Base-by-base conservation (phyloP, 1,140 invertebrate species). In the Chironomus striatipennis region DNA sequence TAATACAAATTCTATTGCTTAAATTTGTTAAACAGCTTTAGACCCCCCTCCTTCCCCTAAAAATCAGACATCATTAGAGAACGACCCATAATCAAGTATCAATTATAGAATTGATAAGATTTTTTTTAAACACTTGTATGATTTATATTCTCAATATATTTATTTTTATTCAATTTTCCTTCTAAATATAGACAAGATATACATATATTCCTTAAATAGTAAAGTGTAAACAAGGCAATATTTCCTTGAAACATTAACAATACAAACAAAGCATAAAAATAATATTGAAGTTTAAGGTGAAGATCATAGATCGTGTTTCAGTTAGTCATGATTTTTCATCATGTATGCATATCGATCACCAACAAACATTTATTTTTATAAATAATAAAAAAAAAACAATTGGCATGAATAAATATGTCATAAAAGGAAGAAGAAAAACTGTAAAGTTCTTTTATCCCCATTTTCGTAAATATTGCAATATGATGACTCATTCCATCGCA, bases 221-320 rank as follows among this genome's bases (percentile, higher is more conserved):
- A 34, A 34, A 34, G 24, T 34, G 24, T 34, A 34, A 34, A 5
- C 24, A 34, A 34, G 24, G 24, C 12, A 12, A 57, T 57, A n/a
- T 47, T 57, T 57, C 47, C 47, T 57, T 57, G 47, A 57, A 57
- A 57, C 12, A 12, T 57, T 57, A 10, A 10, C 24, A 34, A 34
- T 47, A 47, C 47, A 57, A 10, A 57, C 47, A 57, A 12, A n/a
- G 12, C 4, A 47, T 15, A 47, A 47, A 57, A n/a, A 57, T n/a
- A 57, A 57, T 57, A 57, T 57, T 57, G 47, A 57, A 57, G 47
- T 57, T 57, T 57, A 57, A 57, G 47, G 47, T 57, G 12, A 57
- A 57, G 47, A 57, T 57, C 47, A 57, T 57, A 57, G 47, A 57
- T 57, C 47, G n/a, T 57, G 8, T n/a, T n/a, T 57, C 10, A 57